Base-by-base conservation (phyloP, 2,113 vertebrate species). In the Delphinapterus leucas region DNA sequence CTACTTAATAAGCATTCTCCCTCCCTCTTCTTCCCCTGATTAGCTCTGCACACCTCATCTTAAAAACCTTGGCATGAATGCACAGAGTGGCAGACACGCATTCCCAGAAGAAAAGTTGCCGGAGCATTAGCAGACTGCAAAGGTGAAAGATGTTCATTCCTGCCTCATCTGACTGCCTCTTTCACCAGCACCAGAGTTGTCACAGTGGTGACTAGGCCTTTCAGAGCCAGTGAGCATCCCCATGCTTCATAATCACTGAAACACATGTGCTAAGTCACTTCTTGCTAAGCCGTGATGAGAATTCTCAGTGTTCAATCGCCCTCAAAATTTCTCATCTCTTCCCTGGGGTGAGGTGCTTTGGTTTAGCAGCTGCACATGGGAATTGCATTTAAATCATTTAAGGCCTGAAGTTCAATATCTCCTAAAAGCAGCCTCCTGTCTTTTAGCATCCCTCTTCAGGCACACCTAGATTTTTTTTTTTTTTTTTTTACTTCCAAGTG, bases 301-400 rank as follows among this genome's bases (percentile, higher is more conserved):
- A 98, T 98, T 98, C 87, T 97, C 21, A 14, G 97, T 98, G 98
- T 93, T 99, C 98, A 98, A 98, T 98, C 97, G 97, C 96, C 98
- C 98, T 98, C 98, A 98, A 98, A 99, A 98, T 99, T 98, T 99
- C 98, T 98, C 98, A 99, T 99, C 98, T 98, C 98, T 98, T 98
- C 98, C 98, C 98, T 98, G 96, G 95, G 94, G 98, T 97, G 98
- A 98, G 49, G 88, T 92, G 92, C 90, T 98, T 98, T 98, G 94
- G 96, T 98, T 98, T 98, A 98, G 94, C 5, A 38, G 92, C 96
- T 98, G 97, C 85, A 97, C 96, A 94, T 90, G 12, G 53, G 97
- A 95, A 98, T 89, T 95, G 73, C 97, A 97, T 98, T 94, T 98
- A 98, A 99, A 98, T 97, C 90, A 97, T 88, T 97, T 96, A 98